phyloP scores from a whole-genome alignment of 2,888 invertebrate genomes.

The Drosophila flavopinicola region DNA sequence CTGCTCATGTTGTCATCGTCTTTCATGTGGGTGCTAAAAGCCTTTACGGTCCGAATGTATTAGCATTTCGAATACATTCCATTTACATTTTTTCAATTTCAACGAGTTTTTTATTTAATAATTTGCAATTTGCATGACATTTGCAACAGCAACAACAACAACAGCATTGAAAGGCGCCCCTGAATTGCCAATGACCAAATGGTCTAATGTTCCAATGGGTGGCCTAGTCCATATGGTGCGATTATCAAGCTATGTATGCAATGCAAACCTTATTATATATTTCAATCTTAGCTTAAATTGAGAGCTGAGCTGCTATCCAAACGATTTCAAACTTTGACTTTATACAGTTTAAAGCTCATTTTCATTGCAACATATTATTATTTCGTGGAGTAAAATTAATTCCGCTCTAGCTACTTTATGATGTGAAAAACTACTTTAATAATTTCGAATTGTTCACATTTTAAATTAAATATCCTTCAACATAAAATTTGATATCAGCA shows the following conservation, averaged over 20 bases:
- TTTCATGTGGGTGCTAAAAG: conserved; percentile 36
- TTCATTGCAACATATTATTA: too few species aligned
- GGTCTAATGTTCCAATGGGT: conserved; percentile 6
- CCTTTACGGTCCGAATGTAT: conserved; percentile 50
- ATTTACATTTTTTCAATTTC: conserved; percentile 77
- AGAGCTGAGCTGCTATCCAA: background rate
- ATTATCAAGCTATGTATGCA: conserved; percentile 1
- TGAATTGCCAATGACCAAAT: conserved; percentile 21
- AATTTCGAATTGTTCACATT: too few species aligned
- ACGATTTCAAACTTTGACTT: background rate
- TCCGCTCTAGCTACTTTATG: too few species aligned
- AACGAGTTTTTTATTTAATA: conserved; percentile 66
- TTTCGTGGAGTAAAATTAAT: background rate
- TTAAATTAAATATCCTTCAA: too few species aligned
- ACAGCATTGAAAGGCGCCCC: conserved; percentile 9
- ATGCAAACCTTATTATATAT: background rate
- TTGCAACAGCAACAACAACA: conserved; percentile 13
- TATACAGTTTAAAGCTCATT: background rate
- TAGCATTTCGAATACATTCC: conserved; percentile 73
- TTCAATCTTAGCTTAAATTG: background rate
- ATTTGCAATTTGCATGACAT: conserved; percentile 71
- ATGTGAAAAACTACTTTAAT: too few species aligned
- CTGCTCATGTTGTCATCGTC: conserved; percentile 29
- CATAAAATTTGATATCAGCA: too few species aligned
- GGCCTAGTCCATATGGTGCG: conserved; percentile 32